Percentiles rank a stretch among this genome's conserved stretches.
These are phyloP conservation scores for Diorhabda carinulata DNA, from an alignment of 1,140 invertebrate species.

Conservation along the genomic window DNA sequence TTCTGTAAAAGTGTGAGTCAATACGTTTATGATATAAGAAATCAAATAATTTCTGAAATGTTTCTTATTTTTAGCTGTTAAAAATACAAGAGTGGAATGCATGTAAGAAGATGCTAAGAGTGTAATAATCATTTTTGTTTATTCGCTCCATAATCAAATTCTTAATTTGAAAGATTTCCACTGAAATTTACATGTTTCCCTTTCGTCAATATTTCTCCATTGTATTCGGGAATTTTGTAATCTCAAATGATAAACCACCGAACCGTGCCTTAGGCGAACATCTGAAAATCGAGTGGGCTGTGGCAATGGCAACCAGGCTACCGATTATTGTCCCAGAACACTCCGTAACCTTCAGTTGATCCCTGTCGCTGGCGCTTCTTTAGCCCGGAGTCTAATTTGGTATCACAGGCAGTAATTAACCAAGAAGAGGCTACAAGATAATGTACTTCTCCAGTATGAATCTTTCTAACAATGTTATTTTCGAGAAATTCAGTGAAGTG, in stretches of 20 bases:
- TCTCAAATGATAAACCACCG: constrained; percentile 27
- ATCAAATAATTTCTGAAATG: too few species aligned
- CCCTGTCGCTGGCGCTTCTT: neutral
- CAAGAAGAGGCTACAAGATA: constrained; percentile 54
- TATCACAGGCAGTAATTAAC: constrained; percentile 54
- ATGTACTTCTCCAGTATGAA: constrained; percentile 53
- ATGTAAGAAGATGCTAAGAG: too few species aligned
- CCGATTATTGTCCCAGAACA: constrained; percentile 41
- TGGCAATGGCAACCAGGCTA: constrained; percentile 14
- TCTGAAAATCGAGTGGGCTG: constrained; percentile 31
- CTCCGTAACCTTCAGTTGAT: constrained; percentile 6
- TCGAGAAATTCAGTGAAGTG: too few species aligned
- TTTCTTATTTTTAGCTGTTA: too few species aligned
- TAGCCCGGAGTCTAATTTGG: constrained; percentile 49
- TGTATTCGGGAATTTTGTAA: neutral
- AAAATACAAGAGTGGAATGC: too few species aligned
- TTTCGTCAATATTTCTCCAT: constrained; percentile 29
- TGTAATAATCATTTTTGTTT: too few species aligned
- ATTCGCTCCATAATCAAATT: neutral
- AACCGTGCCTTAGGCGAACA: constrained; percentile 40
- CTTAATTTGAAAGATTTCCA: neutral
- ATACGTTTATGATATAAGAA: too few species aligned
- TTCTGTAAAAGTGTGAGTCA: too few species aligned
- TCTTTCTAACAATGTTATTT: constrained; percentile 41
- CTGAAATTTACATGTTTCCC: neutral